Base-by-base conservation (phyloP, 2,888 invertebrate genomes). In the Lycaena phlaeas region DNA sequence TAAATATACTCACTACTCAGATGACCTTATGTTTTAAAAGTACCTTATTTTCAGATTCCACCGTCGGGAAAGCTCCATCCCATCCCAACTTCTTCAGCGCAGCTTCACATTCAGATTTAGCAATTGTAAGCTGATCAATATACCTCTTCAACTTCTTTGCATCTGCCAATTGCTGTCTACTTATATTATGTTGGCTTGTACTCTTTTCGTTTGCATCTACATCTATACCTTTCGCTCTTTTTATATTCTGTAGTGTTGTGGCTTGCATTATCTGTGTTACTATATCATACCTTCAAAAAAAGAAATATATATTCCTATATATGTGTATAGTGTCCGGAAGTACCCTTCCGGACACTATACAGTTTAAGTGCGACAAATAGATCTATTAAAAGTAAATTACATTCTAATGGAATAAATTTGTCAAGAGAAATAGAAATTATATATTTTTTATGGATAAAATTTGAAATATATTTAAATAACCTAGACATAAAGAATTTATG, bases 181-280 rank as follows among this genome's bases (percentile, higher is more conserved):
- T 87, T 51, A 90, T 59, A 38, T 86, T 87, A 30, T 82, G 71
- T n/a, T 85, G 82, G n/a, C 86, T 73, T 38, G 78, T 81, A 30
- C 63, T 68, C 45, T 87, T 87, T 34, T 86, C 85, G 22, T 69
- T 72, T 0, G 72, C 61, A 51, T 92, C 93, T 27, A 88, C 81
- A 59, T 92, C 91, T 27, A 91, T 81, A 31, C 93, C 95, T 79
- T 94, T 93, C 4, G 94, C 91, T 54, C 94, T 87, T 74, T 95
- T 95, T 45, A 96, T 86, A 64, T 95, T 96, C 75, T 95, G 94
- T 51, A 95, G 87, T 1, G 95, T 94, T 10, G 96, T 95, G 0
- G 95, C 95, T 86, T 96, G 95, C 92, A 96, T 95, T 54, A 96
- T 92, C 85, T 96, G 96, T 30, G 93, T 93, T 3, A 96, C 93